Base-by-base conservation (phyloP, 2,797 vertebrate species). In the Anguilla anguilla region DNA sequence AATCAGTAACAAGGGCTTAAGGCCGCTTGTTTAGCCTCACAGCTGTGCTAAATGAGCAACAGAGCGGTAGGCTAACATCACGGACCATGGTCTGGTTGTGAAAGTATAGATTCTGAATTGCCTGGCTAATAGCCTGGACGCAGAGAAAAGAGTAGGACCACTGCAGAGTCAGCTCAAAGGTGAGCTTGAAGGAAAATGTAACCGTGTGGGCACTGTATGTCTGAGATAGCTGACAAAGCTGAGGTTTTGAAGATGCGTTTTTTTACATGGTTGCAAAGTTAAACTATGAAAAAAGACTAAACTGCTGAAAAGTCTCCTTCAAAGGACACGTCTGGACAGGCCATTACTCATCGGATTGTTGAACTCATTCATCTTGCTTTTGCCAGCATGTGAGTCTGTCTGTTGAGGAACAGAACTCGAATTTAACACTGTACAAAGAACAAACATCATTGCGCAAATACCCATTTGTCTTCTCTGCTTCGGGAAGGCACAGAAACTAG, bases 11-110 rank as follows among this genome's bases (percentile, higher is more conserved):
- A 64, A 69, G 25, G 53, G n/a, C 69, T 84, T 84, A 84, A 74
- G 15, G 82, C 2, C 11, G 74, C 84, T 87, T 51, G 69, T 83
- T 86, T 83, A 53, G 49, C 72, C 85, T 85, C 53, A 83, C 15
- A 39, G 28, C 35, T 61, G 43, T 84, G 87, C 88, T 84, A 89
- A 90, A 91, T 57, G 67, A 77, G 67, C 28, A 57, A 25, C 31
- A 35, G 31, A 74, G 31, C 31, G 35, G 25, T 6, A 28, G n/a
- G 64, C 64, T 6, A 64, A 69, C 6, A 79, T 82, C 25, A 28
- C 22, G 7, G 46, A 46, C 17, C 74, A 79, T 15, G 35, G 4
- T 13, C 4, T 19, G 15, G 35, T 19, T 17, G 35, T 22, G 39
- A 43, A 49, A 82, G 22, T n/a, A 13, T 25, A 82, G 22, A 7